Base-by-base conservation (phyloP, 2,888 invertebrate genomes). In the Meloe dianella region DNA sequence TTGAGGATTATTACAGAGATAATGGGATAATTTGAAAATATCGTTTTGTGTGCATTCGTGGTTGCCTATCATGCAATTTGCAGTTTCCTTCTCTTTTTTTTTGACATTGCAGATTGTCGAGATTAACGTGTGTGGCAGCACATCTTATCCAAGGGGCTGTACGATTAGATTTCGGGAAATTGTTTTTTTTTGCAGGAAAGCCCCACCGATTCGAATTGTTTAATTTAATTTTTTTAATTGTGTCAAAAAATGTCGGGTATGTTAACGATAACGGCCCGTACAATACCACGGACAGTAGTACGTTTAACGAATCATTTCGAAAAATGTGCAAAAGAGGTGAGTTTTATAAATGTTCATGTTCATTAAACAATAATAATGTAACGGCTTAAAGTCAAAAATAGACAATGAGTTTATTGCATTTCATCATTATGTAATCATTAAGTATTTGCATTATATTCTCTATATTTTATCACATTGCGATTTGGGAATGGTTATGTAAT, bases 251-350 rank as follows among this genome's bases (percentile, higher is more conserved):
- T 79, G 78, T 76, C 78, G 62, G 74, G 70, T 71, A 78, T 87
- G 81, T 81, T 87, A 72, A 84, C 84, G 64, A 78, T 86, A 75
- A 82, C 85, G 71, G 81, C 85, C 72, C 84, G 86, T 72, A 84
- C 81, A 75, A 73, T 86, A 75, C 84, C 84, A 71, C 83, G 84
- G 69, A 74, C 78, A 75, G 78, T 82, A 75, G 61, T 78, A 57
- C 77, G 80, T 60, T 75, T 80, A 72, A 77, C 77, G 70, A 81
- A 78, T 71, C 76, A 73, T 71, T 60, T 81, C 68, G 81, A 80
- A 70, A 79, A 76, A 71, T 76, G 73, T 73, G 64, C 77, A 61
- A 61, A 73, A 60, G 79, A 81, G 80, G 83, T 83, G 77, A 79
- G 79, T 72, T 56, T 61, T 29, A 59, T 51, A 22, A 35, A 22